Evolutionary conservation across 1,140 invertebrate genomes (phyloP).

Genomic region (Lutraria rhynchaena): DNA sequence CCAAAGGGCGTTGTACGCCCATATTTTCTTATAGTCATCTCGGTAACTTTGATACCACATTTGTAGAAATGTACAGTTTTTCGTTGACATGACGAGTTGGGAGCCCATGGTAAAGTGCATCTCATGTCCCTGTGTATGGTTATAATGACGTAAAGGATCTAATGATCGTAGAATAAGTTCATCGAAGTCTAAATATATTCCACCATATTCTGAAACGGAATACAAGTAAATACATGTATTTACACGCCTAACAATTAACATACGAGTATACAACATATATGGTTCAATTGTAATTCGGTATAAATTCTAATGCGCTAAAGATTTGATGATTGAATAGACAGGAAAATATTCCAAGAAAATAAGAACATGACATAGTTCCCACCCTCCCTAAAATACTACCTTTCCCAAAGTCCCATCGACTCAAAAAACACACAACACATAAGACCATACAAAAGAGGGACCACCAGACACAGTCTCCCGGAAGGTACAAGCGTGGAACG

Average conservation of each 20-base stretch:
- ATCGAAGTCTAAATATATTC: slow-evolving; percentile 53
- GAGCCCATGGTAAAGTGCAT: slow-evolving; percentile 5
- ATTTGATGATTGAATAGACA: too few relatives aligned
- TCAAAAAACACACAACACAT: too few relatives aligned
- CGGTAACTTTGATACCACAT: slow-evolving; percentile 47
- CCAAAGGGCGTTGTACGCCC: slow-evolving; percentile 47
- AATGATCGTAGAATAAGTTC: slow-evolving; percentile 29
- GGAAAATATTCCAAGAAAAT: too few relatives aligned
- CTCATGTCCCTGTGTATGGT: slow-evolving; percentile 46
- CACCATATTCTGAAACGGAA: slow-evolving; percentile 42
- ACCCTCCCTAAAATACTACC: too few relatives aligned
- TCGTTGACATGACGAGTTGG: slow-evolving; percentile 40
- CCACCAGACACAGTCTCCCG: too few relatives aligned
- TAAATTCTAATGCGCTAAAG: too few relatives aligned
- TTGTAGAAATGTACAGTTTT: slow-evolving; percentile 30
- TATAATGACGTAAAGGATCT: slow-evolving; percentile 16
- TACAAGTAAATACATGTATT: background rate
- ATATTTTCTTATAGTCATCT: slow-evolving; percentile 18
- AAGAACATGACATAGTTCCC: too few relatives aligned
- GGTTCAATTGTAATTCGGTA: background rate
- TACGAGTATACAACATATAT: background rate
- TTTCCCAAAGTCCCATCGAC: too few relatives aligned
- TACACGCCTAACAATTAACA: background rate
- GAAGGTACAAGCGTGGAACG: too few relatives aligned
- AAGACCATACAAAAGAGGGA: too few relatives aligned